Evolutionary conservation across 1,140 invertebrate species (phyloP), one percentile per base, ranked within the genome.

Genomic region (Ooceraea biroi): DNA sequence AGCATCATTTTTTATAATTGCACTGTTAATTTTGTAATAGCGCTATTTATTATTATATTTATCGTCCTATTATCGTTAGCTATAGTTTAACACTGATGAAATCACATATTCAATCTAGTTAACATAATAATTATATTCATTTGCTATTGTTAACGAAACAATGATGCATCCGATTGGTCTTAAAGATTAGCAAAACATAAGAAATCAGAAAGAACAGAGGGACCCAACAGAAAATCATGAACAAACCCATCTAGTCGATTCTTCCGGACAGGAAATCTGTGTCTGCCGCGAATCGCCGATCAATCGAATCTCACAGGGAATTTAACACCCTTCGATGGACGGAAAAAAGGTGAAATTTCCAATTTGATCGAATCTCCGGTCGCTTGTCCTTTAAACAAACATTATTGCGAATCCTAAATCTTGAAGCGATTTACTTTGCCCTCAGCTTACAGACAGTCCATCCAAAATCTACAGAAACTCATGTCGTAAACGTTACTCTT

Each of bases 221-320:
- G 50, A 46, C 0, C 50, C 65, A 30, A 86, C 22, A 78, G 63
- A 88, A 89, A 85, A 85, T 63, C 83, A 78, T 73, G 86, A 89
- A 88, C 88, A 89, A 90, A 86, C 88, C 89, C 73, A 89, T 89
- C 86, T 85, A 89, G 68, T 63, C 52, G 69, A 58, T 77, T 90
- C 90, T 93, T 91, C 91, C 92, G 90, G 90, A 87, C 92, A 85
- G 92, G 91, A 94, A 93, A 93, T 93, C 87, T 90, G 87, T 88
- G 82, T 52, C 82, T 36, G 84, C 85, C 89, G 65, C 82, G 91
- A 90, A 89, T 89, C 88, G 87, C 88, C 88, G 87, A 82, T 91
- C 93, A 94, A 94, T 94, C 92, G 93, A 94, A 94, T 94, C 93
- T 94, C 93, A 94, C 93, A 93, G 90, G 82, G 91, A 93, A 94